These are phyloP conservation scores for Semaprochilodus insignis DNA, from an alignment of 2,797 vertebrate genomes.

Conservation along the genomic window DNA sequence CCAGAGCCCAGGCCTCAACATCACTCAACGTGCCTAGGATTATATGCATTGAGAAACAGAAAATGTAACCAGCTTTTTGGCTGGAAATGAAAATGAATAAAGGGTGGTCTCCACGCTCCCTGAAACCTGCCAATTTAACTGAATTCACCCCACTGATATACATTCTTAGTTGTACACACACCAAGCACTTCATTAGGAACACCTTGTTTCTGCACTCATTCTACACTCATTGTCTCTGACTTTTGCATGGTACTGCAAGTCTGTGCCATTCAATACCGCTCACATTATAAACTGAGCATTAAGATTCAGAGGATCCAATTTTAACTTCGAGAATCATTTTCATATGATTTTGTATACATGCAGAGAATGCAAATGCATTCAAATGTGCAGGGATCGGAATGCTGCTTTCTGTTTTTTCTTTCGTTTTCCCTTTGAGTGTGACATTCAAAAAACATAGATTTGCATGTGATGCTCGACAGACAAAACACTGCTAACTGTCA, in stretches of 20 bases:
- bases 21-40: too few species aligned
- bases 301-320: neutral
- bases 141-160: too few species aligned
- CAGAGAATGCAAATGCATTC: conserved; percentile 50
- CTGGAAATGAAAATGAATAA: too few species aligned
- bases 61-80: too few species aligned
- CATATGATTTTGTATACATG: neutral
- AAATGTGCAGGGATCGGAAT: conserved; percentile 29
- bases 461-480: conserved; percentile 25
- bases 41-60: too few species aligned
- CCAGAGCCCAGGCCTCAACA: too few species aligned
- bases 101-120: too few species aligned
- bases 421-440: neutral
- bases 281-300: neutral
- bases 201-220: too few species aligned
- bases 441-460: conserved; percentile 29
- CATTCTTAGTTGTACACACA: too few species aligned
- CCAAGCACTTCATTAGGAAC: too few species aligned
- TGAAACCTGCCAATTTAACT: too few species aligned
- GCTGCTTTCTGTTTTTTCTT: neutral
- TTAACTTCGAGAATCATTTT: neutral
- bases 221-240: too few species aligned
- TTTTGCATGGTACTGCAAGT: neutral
- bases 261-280: neutral
- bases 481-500: neutral